Conservation (phyloP, 2,113 vertebrate genomes). For the Zapus hudsonius region DNA sequence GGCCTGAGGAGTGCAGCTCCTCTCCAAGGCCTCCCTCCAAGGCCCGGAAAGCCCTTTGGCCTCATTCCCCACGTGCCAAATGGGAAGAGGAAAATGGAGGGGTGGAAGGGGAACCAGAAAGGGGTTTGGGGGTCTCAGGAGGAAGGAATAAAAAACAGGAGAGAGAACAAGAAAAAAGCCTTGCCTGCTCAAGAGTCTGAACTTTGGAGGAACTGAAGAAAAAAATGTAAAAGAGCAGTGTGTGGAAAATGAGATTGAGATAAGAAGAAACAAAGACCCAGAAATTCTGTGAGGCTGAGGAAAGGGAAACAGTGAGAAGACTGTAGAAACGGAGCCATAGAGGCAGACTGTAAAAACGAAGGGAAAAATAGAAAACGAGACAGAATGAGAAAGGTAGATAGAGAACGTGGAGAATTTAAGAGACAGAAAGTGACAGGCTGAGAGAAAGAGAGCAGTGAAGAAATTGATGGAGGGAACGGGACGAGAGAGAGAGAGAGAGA, state of each 20-base stretch:
- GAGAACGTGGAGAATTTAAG: not conserved
- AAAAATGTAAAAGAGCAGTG: not conserved
- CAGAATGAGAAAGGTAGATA: not conserved
- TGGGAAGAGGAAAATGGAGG: not conserved
- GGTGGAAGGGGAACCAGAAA: slow-evolving; percentile 54
- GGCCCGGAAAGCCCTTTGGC: not conserved
- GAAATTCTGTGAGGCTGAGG: slow-evolving; percentile 13
- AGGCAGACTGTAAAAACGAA: not conserved
- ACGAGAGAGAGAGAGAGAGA: not conserved
- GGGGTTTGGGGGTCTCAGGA: slow-evolving; percentile 33
- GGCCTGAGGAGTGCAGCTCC: not conserved
- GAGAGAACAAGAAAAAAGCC: not conserved
- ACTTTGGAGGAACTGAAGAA: not conserved
- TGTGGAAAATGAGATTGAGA: not conserved
- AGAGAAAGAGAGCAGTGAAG: not conserved
- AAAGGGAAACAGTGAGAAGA: not conserved
- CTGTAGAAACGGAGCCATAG: not conserved
- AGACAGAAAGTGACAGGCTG: not conserved
- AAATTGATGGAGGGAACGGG: not conserved
- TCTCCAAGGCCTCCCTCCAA: not conserved
- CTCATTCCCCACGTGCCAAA: slow-evolving; percentile 46
- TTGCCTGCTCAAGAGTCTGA: too few species aligned
- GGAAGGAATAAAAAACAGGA: not conserved
- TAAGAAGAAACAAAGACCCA: slow-evolving; percentile 69
- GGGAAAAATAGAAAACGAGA: not conserved